Percentiles rank a stretch among this genome's conserved stretches.
These are phyloP conservation scores for Lacanobia wlatinum DNA, from an alignment of 2,888 invertebrate species.

Conservation along the genomic window DNA sequence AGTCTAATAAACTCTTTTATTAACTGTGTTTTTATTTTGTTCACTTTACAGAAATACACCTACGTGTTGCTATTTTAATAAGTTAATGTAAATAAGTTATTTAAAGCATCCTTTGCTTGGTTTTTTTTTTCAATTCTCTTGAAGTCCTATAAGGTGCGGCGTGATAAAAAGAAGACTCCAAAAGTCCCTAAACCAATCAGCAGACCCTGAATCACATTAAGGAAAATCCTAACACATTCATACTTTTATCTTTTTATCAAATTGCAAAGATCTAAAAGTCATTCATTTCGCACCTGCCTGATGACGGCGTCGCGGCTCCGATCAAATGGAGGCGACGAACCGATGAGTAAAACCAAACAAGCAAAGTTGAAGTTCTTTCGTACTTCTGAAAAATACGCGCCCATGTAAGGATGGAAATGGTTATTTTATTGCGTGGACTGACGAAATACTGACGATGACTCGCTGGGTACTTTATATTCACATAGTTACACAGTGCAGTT, in stretches of 20 bases:
- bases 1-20: conserved; percentile 43
- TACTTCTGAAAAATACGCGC: conserved; percentile 26
- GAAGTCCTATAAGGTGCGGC: not conserved
- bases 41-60: conserved; percentile 6
- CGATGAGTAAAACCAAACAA: conserved; percentile 48
- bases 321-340: not conserved
- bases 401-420: not conserved
- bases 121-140: not conserved
- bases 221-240: conserved; percentile 51
- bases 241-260: conserved; percentile 41
- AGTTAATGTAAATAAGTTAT: conserved; percentile 16
- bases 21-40: conserved; percentile 10
- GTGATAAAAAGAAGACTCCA: conserved; percentile 6
- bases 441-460: conserved; percentile 28
- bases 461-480: conserved; percentile 35
- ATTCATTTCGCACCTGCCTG: conserved; percentile 52
- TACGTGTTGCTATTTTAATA: conserved; percentile 13
- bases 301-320: conserved; percentile 42
- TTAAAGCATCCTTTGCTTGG: not conserved
- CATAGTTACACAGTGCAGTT: not conserved
- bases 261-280: conserved; percentile 45
- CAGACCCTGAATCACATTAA: conserved; percentile 35
- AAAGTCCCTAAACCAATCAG: conserved; percentile 47
- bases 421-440: conserved; percentile 31
- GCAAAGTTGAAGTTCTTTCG: conserved; percentile 25